Evolutionary conservation across 2,797 vertebrate genomes (phyloP), one percentile per base, ranked within the genome.

Genomic region (Sebastes nivosus): DNA sequence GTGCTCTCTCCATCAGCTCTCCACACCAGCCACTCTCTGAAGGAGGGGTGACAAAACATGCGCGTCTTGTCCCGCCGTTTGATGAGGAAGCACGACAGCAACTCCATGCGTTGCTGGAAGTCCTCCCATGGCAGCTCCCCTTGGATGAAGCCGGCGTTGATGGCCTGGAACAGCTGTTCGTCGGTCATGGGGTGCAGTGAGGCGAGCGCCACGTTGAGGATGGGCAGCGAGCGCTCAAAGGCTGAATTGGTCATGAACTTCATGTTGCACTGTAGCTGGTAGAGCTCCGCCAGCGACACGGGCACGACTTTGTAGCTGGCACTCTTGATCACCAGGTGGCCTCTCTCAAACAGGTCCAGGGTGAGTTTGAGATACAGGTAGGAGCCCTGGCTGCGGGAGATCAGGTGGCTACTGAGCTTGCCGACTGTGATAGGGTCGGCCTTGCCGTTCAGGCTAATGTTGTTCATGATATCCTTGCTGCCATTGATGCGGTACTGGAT

Each of bases 11-110:
- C 97, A 0, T 99, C 99, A 1, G 97, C 96, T 92, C 99, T 95
- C 99, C 99, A 99, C 55, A 99, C 95, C 22, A 99, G 96, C 99
- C 99, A 99, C 80, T 99, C 99, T 84, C 98, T 95, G 94, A 99
- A 99, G 81, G 99, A 99, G 0, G 99, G 98, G 76, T 99, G 99
- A 93, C 98, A 99, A 91, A 99, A 99, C 99, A 99, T 99, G 4
- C 99, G 97, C 0, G 98, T 99, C 92, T 97, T 98, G 94, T 99
- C 99, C 58, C 99, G 93, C 32, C 99, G 94, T 83, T 96, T 97
- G 86, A 99, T 96, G 84, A 99, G 96, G 84, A 99, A 99, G 89
- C 96, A 96, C 0, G 98, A 98, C 30, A 99, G 97, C 52, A 95
- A 80, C 36, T 99, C 98, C 97, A 99, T 97, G 82, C 97, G 96